A percentile compares a stretch with the other conserved stretches of the same genome.
Conservation (phyloP, 1,140 invertebrate genomes). For the Achroia grisella region DNA sequence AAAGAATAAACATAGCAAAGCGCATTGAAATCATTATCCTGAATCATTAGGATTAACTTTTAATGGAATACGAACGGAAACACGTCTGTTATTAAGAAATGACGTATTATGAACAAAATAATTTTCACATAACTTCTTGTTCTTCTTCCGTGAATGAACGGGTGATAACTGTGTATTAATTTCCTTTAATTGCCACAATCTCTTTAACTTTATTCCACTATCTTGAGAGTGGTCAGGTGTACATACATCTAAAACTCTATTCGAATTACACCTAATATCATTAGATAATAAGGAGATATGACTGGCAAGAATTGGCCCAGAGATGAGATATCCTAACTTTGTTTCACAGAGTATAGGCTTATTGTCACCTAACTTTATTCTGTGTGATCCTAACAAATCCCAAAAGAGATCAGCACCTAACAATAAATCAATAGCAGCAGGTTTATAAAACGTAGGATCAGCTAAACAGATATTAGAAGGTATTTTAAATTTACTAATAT, state of each 20-base stretch:
- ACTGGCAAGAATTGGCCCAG: too few relatives aligned
- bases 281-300: too few relatives aligned
- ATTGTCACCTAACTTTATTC: conserved; percentile 18
- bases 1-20: too few relatives aligned
- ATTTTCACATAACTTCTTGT: conserved; percentile 21
- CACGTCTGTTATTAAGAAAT: conserved; percentile 4
- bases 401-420: conserved; percentile 22
- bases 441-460: conserved; percentile 22
- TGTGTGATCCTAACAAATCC: conserved; percentile 18
- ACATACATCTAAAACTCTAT: background rate
- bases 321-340: conserved; percentile 24
- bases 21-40: too few relatives aligned
- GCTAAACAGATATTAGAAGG: conserved; percentile 20
- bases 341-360: conserved; percentile 28
- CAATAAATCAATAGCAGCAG: conserved; percentile 17
- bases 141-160: conserved; percentile 13
- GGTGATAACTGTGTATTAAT: conserved; percentile 5
- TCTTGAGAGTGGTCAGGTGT: conserved; percentile 1
- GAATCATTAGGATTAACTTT: too few relatives aligned
- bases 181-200: conserved; percentile 23
- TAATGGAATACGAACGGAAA: background rate
- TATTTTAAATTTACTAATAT: conserved; percentile 15
- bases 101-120: conserved; percentile 23
- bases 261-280: conserved; percentile 16
- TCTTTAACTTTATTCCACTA: conserved; percentile 6